Base-by-base conservation (phyloP, 1,140 invertebrate genomes). In the Eciton burchellii region DNA sequence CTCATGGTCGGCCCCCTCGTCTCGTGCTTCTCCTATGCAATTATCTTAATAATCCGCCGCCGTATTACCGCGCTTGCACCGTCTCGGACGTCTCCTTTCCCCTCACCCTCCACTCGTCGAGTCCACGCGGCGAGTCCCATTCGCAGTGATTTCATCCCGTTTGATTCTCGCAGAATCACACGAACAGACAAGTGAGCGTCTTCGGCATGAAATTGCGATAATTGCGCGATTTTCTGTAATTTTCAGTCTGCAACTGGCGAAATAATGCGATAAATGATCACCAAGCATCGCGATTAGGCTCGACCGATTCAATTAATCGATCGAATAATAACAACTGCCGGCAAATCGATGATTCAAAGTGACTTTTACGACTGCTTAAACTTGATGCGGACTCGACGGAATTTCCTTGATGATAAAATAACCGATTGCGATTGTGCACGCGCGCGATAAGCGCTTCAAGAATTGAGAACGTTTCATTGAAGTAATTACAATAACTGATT, bases 21-120 rank as follows among this genome's bases (percentile, higher is more conserved):
- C 60, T 41, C 73, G 62, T 54, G 62, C 59, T 26, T 87, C 63
- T 71, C 1, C 74, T 59, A 6, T 88, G 81, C 60, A 89, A 89
- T 89, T 88, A 89, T 57, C 41, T 89, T 89, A 89, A 89, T 88
- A 86, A 89, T 89, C 79, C 26, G 24, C 72, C 79, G 54, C 54
- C 41, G 35, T 85, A 66, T 88, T 59, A 49, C 29, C 9, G 59
- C 29, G 3, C 62, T 70, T 79, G 45, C 35, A 62, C 11, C 54
- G 52, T 79, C 74, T 24, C 59, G 54, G 16, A 16, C 43, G 16
- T 21, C 19, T 68, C 52, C 63, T 83, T 63, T 60, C 54, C 74
- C n/a, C 77, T 47, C 41, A 21, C 24, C 56, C 16, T 45, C 16
- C 6, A 35, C 45, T 77, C 35, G 16, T 41, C 59, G 24, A 35